phyloP scores from a whole-genome alignment of 2,113 vertebrate species.

The Crotalus viridis region DNA sequence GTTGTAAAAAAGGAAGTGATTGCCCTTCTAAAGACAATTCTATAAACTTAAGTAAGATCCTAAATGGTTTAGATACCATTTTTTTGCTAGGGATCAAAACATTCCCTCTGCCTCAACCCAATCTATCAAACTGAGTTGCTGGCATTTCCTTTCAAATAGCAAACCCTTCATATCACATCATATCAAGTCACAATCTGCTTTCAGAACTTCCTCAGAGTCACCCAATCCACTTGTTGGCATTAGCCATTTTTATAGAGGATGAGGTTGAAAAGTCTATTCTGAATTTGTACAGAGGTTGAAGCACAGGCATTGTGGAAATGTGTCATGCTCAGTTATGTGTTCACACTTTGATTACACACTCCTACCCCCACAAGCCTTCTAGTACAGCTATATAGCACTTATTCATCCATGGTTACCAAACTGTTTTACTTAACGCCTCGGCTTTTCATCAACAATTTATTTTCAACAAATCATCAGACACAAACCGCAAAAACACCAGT shows the following conservation, averaged over 20 bases:
- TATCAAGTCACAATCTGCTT: not conserved
- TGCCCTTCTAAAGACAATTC: not conserved
- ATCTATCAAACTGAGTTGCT: not conserved
- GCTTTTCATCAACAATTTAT: not conserved
- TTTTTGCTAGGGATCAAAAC: not conserved
- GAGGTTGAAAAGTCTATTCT: not conserved
- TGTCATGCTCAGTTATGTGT: not conserved
- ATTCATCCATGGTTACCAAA: not conserved
- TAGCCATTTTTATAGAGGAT: not conserved
- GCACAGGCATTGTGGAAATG: not conserved
- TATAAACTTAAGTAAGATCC: not conserved
- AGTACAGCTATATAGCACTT: not conserved
- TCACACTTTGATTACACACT: not conserved
- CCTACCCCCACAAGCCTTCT: not conserved
- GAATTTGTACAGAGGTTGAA: not conserved
- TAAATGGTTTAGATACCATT: not conserved
- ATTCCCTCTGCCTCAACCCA: not conserved
- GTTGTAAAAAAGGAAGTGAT: not conserved
- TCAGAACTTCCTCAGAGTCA: not conserved
- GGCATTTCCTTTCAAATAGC: not conserved
- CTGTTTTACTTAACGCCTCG: not conserved
- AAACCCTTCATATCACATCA: not conserved
- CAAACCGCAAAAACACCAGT: not conserved
- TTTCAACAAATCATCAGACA: not conserved
- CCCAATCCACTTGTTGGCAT: not conserved